Percentiles rank a stretch among this genome's conserved stretches.
Conservation (phyloP, 1,140 invertebrate species). For the Caenorhabditis latens region DNA sequence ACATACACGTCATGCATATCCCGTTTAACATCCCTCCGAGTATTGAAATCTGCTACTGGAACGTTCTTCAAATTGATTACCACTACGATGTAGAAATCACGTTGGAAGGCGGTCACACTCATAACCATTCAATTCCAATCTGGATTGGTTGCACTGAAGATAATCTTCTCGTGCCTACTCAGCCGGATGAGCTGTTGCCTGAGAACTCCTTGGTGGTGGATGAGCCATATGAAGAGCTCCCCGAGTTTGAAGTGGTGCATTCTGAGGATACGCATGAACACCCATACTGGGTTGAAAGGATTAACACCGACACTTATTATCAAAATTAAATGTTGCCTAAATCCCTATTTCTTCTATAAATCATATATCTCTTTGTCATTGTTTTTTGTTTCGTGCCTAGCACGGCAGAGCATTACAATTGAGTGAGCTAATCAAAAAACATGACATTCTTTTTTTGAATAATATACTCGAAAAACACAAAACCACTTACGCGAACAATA, state of each 20-base stretch:
- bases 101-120: slow-evolving; percentile 62
- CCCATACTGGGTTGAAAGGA: slow-evolving; percentile 61
- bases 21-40: slow-evolving; percentile 62
- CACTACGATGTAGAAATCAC: slow-evolving; percentile 57
- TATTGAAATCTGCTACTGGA: slow-evolving; percentile 67
- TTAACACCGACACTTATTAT: slow-evolving; percentile 61
- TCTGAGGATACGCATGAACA: slow-evolving; percentile 53
- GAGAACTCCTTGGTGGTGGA: slow-evolving; percentile 1
- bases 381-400: neutral
- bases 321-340: slow-evolving; percentile 48
- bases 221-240: slow-evolving; percentile 54
- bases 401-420: neutral
- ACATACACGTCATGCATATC: slow-evolving; percentile 53
- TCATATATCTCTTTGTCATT: neutral
- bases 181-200: neutral
- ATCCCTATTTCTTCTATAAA: neutral
- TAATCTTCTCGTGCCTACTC: slow-evolving; percentile 54
- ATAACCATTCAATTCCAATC: slow-evolving; percentile 63
- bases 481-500: slow-evolving; percentile 84
- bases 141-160: slow-evolving; percentile 67
- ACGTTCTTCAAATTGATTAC: slow-evolving; percentile 62
- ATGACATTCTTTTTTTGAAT: neutral
- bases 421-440: neutral
- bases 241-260: slow-evolving; percentile 65
- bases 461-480: neutral